Evolutionary conservation across 2,888 invertebrate species (phyloP).

Genomic region (Heteropelma amictum): DNA sequence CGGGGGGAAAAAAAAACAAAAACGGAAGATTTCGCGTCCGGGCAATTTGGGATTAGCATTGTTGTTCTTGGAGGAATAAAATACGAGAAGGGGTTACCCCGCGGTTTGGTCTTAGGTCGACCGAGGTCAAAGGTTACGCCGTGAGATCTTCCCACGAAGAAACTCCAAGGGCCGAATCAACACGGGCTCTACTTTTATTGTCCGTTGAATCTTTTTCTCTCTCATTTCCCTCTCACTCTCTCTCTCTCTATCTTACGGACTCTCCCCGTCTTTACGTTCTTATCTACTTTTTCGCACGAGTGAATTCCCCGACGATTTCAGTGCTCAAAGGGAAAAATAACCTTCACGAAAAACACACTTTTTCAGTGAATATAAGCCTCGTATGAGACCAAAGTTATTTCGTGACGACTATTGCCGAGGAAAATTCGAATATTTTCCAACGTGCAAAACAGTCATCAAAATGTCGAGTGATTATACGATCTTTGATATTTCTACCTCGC

Average conservation of each 20-base stretch:
- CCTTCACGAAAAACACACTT: too few species aligned
- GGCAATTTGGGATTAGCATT: constrained; percentile 43
- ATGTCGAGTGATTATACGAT: too few species aligned
- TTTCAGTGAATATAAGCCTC: too few species aligned
- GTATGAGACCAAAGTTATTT: too few species aligned
- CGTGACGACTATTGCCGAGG: too few species aligned
- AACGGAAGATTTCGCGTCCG: constrained; percentile 46
- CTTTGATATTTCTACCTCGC: too few species aligned
- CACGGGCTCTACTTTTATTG: constrained; percentile 49
- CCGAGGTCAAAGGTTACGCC: constrained; percentile 69
- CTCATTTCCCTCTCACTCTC: not conserved
- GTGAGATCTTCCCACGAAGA: constrained; percentile 74
- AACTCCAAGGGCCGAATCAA: constrained; percentile 43
- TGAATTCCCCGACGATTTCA: too few species aligned
- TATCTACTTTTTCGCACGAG: too few species aligned
- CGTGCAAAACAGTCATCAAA: not conserved
- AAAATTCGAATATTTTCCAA: too few species aligned
- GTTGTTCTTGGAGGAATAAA: constrained; percentile 43
- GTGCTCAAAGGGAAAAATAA: too few species aligned
- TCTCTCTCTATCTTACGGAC: not conserved
- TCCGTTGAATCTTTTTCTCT: not conserved
- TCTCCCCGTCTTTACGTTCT: too few species aligned
- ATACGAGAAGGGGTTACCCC: constrained; percentile 38
- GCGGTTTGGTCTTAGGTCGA: constrained; percentile 51
- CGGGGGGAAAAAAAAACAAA: constrained; percentile 19